Conservation (phyloP, 2,888 invertebrate genomes). For the Lumbricus terrestris region DNA sequence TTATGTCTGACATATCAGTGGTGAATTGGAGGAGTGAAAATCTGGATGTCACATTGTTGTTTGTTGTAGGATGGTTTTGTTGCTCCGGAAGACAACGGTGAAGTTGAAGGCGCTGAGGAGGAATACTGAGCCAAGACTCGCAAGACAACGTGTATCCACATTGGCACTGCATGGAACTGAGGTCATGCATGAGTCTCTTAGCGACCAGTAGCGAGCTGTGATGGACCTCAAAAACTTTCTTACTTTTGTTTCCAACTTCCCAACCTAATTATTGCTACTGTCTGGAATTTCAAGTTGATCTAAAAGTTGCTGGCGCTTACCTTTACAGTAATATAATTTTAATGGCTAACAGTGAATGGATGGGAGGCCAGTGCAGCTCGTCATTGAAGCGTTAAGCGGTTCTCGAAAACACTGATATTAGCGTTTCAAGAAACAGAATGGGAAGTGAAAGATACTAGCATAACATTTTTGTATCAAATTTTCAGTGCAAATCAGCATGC, state of each 20-base stretch:
- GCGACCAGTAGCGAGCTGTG: slow-evolving; percentile 3
- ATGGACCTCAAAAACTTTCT: not conserved
- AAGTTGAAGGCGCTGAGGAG: slow-evolving; percentile 28
- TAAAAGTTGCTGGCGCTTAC: not conserved
- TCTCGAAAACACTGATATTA: not conserved
- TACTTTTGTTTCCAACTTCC: not conserved
- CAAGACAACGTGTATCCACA: not conserved
- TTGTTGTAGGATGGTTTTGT: slow-evolving; percentile 39
- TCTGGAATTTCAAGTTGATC: not conserved
- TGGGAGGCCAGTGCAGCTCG: too few species aligned
- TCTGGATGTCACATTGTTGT: not conserved
- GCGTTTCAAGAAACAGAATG: not conserved
- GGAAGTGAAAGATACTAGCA: not conserved
- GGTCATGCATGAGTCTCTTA: not conserved
- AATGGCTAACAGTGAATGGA: too few species aligned
- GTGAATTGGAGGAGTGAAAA: not conserved
- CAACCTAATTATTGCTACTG: not conserved
- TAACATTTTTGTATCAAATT: not conserved
- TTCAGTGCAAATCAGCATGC: not conserved
- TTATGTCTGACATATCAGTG: too few species aligned
- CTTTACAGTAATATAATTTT: not conserved
- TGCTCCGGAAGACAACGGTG: slow-evolving; percentile 33
- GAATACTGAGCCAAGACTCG: slow-evolving; percentile 27
- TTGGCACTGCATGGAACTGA: not conserved
- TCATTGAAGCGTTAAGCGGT: not conserved